A percentile compares a stretch with the other conserved stretches of the same genome.
These are phyloP conservation scores for Corydoras sp. DNA, from an alignment of 2,113 vertebrate genomes.

Conservation along the genomic window DNA sequence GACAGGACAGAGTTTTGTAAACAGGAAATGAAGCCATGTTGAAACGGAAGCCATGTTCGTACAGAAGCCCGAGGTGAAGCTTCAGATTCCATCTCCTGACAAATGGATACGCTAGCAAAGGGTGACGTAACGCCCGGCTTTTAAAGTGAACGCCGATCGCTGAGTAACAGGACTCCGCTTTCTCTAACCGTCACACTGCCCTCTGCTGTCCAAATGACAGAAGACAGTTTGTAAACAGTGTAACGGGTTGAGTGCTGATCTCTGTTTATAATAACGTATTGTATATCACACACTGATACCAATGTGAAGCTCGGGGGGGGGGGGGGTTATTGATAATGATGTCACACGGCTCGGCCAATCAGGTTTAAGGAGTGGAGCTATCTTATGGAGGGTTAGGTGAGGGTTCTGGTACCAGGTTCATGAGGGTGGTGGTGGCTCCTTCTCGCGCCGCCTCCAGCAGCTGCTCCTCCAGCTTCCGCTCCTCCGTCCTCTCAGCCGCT, in stretches of 20 bases:
- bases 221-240: no score
- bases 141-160: no score
- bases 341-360: no score
- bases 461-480: conserved; percentile 85
- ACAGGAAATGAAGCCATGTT: neutral
- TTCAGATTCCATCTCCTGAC: no score
- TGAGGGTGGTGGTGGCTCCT: conserved; percentile 72
- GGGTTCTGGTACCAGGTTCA: conserved; percentile 70
- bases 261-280: neutral
- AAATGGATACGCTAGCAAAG: no score
- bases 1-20: neutral
- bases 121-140: no score
- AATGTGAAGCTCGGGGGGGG: neutral
- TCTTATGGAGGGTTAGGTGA: neutral
- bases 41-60: neutral
- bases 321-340: neutral
- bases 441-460: conserved; percentile 84
- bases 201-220: no score
- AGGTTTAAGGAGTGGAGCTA: neutral
- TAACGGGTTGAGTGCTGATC: neutral
- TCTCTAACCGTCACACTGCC: no score
- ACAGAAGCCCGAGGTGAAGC: neutral
- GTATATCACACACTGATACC: no score
- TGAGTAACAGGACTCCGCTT: no score
- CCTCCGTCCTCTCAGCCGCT: conserved; percentile 91